Percentiles rank a stretch among this genome's conserved stretches.
Conservation (phyloP, 2,888 invertebrate genomes). For the Tenthredo notha region DNA sequence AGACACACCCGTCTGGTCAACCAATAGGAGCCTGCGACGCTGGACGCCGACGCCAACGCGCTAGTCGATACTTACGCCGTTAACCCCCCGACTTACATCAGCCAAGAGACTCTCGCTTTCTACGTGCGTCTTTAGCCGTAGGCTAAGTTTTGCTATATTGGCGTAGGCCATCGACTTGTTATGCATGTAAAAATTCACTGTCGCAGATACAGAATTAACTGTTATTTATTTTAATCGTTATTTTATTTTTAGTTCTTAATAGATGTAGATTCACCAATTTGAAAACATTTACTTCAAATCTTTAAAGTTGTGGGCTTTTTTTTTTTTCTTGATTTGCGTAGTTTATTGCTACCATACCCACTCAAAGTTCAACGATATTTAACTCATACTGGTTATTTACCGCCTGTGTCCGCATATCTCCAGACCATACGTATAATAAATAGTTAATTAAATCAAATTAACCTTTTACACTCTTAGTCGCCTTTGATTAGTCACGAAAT, state of each 20-base stretch:
- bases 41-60: conserved; percentile 28
- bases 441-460: background rate
- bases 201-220: background rate
- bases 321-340: background rate
- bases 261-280: background rate
- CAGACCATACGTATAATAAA: background rate
- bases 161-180: conserved; percentile 22
- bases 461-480: conserved; percentile 1
- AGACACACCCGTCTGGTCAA: conserved; percentile 37
- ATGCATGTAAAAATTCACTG: background rate
- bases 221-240: background rate
- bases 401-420: background rate
- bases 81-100: conserved; percentile 12
- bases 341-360: background rate
- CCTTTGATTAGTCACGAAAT: conserved; percentile 11
- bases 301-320: background rate
- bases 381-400: background rate
- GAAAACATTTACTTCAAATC: background rate
- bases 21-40: conserved; percentile 27
- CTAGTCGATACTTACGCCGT: conserved; percentile 28
- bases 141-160: conserved; percentile 10
- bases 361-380: background rate
- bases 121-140: background rate
- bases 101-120: conserved; percentile 33
- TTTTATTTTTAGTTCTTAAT: background rate